Evolutionary conservation across 2,888 invertebrate species (phyloP).

Genomic region (Rhodophaea formosa): DNA sequence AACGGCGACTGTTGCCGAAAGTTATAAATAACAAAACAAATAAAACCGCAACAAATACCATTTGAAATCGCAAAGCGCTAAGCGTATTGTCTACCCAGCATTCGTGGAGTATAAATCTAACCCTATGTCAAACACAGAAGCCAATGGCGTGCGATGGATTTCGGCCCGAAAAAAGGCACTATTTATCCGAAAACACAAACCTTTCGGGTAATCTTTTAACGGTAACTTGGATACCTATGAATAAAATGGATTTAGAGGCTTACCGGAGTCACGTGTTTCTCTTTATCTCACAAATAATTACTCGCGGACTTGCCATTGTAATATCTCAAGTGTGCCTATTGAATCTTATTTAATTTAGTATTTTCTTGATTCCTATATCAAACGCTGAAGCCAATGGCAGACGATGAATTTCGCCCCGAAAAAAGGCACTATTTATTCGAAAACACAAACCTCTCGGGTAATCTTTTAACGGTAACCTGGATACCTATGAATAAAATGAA

Average conservation of each 20-base stretch:
- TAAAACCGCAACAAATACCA: slow-evolving; percentile 14
- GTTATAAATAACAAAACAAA: too few species aligned
- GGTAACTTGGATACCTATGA: slow-evolving; percentile 27
- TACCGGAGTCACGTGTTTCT: slow-evolving; percentile 16
- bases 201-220: slow-evolving; percentile 30
- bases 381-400: too few species aligned
- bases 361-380: too few species aligned
- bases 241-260: slow-evolving; percentile 26
- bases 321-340: too few species aligned
- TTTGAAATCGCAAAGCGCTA: slow-evolving; percentile 21
- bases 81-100: slow-evolving; percentile 28
- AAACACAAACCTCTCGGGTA: slow-evolving; percentile 26
- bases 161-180: slow-evolving; percentile 20
- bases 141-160: slow-evolving; percentile 19
- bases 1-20: too few species aligned
- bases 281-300: too few species aligned
- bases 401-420: too few species aligned
- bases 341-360: too few species aligned
- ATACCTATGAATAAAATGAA: slow-evolving; percentile 28
- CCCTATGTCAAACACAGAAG: slow-evolving; percentile 22
- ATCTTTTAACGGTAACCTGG: slow-evolving; percentile 30
- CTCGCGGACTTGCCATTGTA: too few species aligned
- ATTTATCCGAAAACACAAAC: slow-evolving; percentile 27
- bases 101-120: slow-evolving; percentile 29
- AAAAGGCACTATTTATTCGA: slow-evolving; percentile 26